Evolutionary conservation across 2,888 invertebrate species (phyloP), one percentile per base, ranked within the genome.

Genomic region (Anaspis maculata): DNA sequence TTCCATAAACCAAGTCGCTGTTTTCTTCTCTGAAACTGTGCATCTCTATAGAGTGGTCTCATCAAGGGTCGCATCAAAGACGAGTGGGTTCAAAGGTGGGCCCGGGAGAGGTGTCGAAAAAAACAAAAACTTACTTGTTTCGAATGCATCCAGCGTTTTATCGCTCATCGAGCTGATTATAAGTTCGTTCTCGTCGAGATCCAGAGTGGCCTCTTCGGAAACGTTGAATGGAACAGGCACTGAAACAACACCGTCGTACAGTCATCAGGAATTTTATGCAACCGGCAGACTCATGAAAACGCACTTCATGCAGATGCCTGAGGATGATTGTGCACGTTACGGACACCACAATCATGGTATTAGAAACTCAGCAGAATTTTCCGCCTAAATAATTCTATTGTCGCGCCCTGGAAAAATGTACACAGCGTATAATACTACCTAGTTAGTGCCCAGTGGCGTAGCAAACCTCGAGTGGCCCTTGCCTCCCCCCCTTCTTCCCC

Each of bases 101-200:
- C 44, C 7, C 23, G n/a, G 7, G 9, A 12, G 13, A 7, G 10
- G 13, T 5, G 10, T 34, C 11, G 12, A 9, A 13, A 27, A 27
- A 12, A 21, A 30, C 22, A 13, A 30, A 30, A 10, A 62, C 69
- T 62, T 68, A 75, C 74, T 73, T 48, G 74, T 74, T 65, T 74
- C 73, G 51, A 73, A 72, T 45, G 71, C 66, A 43, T 69, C 67
- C 55, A 62, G 58, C 30, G 60, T 57, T 44, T 68, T 68, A 56
- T 73, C 72, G 47, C 68, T 67, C 44, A 67, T 67, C 34, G 72
- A 69, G 55, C 68, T 71, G 51, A 71, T 65, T 42, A 72, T 61
- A 38, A 70, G 62, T 51, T 72, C 71, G 43, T 70, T 69, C 46
- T 70, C 69, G 45, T 65, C 65, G 39, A 64, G 57, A 51, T 67